Evolutionary conservation across 2,888 invertebrate species (phyloP).

Genomic region (Scaptomyza cyrtandrae): DNA sequence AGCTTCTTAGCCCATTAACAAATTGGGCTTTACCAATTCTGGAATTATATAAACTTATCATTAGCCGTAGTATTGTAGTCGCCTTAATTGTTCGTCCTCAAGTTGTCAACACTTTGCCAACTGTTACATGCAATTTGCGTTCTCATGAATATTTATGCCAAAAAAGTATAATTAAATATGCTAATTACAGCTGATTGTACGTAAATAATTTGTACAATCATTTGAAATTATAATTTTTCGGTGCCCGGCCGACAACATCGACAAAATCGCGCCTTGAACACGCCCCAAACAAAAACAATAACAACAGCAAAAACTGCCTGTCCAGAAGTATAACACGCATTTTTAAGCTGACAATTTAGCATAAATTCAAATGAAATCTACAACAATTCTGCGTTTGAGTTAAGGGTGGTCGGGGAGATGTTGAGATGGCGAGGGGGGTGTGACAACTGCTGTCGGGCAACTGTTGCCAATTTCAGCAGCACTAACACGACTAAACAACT

Average conservation of each 20-base stretch:
- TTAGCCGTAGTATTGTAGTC: slow-evolving; percentile 34
- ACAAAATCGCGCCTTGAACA: too few relatives aligned
- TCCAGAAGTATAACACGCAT: slow-evolving; percentile 74
- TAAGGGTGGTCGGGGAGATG: neutral
- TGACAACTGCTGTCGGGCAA: slow-evolving; percentile 53
- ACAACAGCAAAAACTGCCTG: slow-evolving; percentile 35
- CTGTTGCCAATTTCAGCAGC: slow-evolving; percentile 64
- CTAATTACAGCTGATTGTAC: slow-evolving; percentile 78
- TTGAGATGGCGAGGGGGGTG: slow-evolving; percentile 1
- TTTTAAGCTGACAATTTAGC: slow-evolving; percentile 72
- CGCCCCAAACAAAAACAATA: slow-evolving; percentile 9
- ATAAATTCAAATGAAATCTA: slow-evolving; percentile 74
- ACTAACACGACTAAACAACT: slow-evolving; percentile 20
- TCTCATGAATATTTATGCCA: slow-evolving; percentile 75
- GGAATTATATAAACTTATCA: slow-evolving; percentile 34
- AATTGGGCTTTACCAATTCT: slow-evolving; percentile 10
- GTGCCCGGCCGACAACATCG: neutral
- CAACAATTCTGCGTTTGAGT: slow-evolving; percentile 41
- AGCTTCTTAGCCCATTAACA: slow-evolving; percentile 4
- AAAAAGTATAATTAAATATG: slow-evolving; percentile 75
- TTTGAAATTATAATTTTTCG: slow-evolving; percentile 76
- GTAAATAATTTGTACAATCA: slow-evolving; percentile 74
- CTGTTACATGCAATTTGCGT: slow-evolving; percentile 64
- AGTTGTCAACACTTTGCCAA: slow-evolving; percentile 64
- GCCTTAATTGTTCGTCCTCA: slow-evolving; percentile 50